Evolutionary conservation across 2,797 vertebrate species (phyloP).

Genomic region (Parauchenoglanis ngamensis): DNA sequence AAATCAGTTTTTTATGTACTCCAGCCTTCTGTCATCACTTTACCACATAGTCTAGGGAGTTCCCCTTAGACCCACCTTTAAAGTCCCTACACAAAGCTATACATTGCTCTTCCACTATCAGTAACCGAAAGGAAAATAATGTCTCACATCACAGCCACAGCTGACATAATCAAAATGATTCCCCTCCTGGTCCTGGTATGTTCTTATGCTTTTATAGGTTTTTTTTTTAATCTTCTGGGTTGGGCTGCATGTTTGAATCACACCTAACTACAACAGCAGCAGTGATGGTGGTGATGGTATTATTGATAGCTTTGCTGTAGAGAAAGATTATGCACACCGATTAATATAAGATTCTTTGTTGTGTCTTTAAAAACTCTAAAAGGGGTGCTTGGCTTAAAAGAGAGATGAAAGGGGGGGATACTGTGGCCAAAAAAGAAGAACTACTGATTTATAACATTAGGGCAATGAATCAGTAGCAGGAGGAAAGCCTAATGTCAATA

Average conservation of each 20-base stretch:
- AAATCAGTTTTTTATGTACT: constrained; percentile 65
- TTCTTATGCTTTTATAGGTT: background rate
- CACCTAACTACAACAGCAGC: background rate
- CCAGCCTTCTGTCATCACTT: background rate
- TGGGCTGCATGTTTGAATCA: background rate
- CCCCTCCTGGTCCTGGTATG: background rate
- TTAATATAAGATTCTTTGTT: background rate
- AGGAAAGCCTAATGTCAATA: background rate
- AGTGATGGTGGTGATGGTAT: background rate
- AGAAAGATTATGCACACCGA: background rate
- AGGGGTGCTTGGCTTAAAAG: background rate
- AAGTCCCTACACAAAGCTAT: background rate
- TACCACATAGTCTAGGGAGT: background rate
- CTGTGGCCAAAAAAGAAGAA: background rate
- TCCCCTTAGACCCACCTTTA: background rate
- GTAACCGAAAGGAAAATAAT: background rate
- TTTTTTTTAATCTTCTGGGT: background rate
- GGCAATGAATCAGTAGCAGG: background rate
- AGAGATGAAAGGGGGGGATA: background rate
- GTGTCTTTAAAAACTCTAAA: too few relatives aligned
- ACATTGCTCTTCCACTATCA: too few relatives aligned
- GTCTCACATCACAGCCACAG: background rate
- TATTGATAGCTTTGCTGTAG: background rate
- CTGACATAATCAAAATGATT: background rate
- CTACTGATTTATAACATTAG: background rate